Evolutionary conservation across 1,140 invertebrate genomes (phyloP), one percentile per base, ranked within the genome.

Genomic region (Rhopalosiphum padi): DNA sequence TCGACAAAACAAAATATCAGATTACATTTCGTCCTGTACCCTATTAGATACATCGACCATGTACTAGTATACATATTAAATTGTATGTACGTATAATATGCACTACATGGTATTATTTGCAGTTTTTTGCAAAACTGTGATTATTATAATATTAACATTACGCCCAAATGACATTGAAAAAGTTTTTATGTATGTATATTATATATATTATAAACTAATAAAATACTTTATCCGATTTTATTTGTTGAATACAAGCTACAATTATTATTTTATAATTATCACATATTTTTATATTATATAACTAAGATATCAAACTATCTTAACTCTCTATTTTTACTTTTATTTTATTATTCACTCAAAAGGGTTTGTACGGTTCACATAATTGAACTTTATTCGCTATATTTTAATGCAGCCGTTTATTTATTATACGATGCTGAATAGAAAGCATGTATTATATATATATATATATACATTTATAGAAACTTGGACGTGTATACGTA

Each of bases 331-430:
- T 37, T 83, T 83, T 83, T 83, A 48, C 48, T 46, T 87, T 43
- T 88, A 53, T 89, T 55, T 53, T 89, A 35, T 77, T 86, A 89
- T 89, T 89, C 51, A 22, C 35, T 55, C 48, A 53, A 88, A 89
- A 55, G 9, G 35, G 8, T 89, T 55, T n/a, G 53, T 90, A 87
- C 46, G 25, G 25, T 90, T 60, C 35, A 60, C 41, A 90, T 60
- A 41, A 60, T 60, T 60, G 88, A 90, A 90, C 88, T 60, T 60
- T 55, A 90, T 90, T 90, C 53, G 25, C 88, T 60, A 68, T 90
- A 90, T 68, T 60, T 68, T 60, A 60, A 90, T 43, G 89, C 21
- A 21, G 37, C 53, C 89, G 53, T 90, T 90, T 68, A 68, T 90
- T 90, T 68, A 90, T 68, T 68, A 68, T 68, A 68, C n/a, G 37